Evolutionary conservation across 1,140 invertebrate genomes (phyloP).

Genomic region (Oncopeltus fasciatus): DNA sequence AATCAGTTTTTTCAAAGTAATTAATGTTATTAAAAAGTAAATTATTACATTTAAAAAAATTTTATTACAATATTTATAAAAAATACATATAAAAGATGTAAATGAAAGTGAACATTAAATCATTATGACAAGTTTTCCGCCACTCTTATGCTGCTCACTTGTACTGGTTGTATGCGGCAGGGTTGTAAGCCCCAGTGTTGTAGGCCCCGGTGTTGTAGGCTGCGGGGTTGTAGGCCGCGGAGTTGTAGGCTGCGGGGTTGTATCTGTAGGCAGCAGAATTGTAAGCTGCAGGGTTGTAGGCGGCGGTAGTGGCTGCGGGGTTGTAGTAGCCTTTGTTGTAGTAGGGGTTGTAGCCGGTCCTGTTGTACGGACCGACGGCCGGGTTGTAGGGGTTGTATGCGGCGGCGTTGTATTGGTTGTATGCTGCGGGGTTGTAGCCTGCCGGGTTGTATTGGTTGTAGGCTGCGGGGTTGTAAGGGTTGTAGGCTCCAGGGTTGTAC

Average conservation of each 20-base stretch:
- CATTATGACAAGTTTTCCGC: no score
- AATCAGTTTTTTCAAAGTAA: no score
- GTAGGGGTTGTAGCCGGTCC: not conserved
- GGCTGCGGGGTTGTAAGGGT: not conserved
- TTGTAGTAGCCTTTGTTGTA: not conserved
- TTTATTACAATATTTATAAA: no score
- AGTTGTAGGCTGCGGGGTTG: not conserved
- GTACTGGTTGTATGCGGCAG: not conserved
- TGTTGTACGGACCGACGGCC: not conserved
- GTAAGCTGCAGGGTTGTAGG: not conserved
- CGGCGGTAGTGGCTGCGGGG: not conserved
- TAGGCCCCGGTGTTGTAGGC: not conserved
- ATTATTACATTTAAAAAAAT: no score
- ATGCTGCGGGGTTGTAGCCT: not conserved
- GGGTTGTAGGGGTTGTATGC: not conserved
- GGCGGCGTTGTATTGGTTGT: not conserved
- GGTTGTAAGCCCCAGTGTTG: not conserved
- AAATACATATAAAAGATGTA: no score
- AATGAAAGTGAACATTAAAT: no score
- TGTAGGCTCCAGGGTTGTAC: not conserved
- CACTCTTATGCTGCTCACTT: no score
- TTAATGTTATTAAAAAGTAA: no score
- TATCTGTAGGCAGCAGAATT: not conserved
- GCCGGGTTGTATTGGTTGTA: not conserved
- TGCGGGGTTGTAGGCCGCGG: not conserved